Evolutionary conservation across 53 echinoderm and acorn worm species (phyloP).

Genomic region (Echinarachnius parma): DNA sequence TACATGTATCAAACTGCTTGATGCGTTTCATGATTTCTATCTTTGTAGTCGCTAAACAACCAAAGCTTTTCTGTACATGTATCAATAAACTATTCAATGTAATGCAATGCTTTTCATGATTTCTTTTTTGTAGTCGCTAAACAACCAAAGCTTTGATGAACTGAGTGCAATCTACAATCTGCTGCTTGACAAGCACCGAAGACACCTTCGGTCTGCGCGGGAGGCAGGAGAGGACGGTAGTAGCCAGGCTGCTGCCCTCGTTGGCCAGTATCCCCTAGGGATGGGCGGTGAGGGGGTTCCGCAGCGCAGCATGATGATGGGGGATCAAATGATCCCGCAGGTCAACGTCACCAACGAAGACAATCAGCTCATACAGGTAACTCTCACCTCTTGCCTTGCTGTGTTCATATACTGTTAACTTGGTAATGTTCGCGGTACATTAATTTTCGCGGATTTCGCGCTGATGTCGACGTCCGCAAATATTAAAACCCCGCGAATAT

Average conservation of each 20-base stretch:
- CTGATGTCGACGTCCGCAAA: no score
- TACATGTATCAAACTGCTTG: no score
- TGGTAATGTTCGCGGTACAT: no score
- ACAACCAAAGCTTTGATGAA: constrained; percentile 83
- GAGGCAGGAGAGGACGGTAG: constrained; percentile 19
- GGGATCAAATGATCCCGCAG: constrained; percentile 69
- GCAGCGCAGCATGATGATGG: constrained; percentile 31
- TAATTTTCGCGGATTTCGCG: no score
- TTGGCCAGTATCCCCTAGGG: constrained; percentile 27
- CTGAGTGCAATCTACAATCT: constrained; percentile 98
- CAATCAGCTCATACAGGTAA: constrained; percentile 79
- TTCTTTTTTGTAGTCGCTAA: constrained; percentile 63
- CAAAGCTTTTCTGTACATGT: no score
- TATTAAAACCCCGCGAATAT: no score
- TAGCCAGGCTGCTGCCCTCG: constrained; percentile 24
- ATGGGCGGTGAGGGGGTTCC: constrained; percentile 28
- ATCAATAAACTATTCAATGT: no score
- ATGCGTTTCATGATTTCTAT: no score
- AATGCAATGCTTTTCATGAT: no score
- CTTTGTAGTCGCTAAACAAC: constrained; percentile 70
- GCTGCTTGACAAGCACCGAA: constrained; percentile 79
- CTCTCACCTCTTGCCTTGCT: background rate
- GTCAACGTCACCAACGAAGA: constrained; percentile 83
- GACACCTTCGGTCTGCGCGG: constrained; percentile 44
- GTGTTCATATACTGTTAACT: constrained; percentile 3